These are phyloP conservation scores for Mormyrus hasselquistii DNA, from an alignment of 2,797 vertebrate genomes.

Conservation along the genomic window DNA sequence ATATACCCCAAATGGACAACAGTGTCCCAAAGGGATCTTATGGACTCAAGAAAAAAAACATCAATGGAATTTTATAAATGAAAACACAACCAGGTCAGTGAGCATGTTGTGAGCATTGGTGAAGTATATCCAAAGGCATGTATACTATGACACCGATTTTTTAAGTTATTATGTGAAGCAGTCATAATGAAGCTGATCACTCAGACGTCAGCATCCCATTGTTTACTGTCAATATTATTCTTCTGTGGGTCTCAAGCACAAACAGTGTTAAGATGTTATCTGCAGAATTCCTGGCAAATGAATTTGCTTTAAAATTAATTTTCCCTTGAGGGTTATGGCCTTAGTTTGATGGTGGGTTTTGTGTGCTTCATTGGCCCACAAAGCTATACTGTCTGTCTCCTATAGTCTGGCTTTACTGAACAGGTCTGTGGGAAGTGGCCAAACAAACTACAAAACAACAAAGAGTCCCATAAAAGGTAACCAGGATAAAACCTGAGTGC, in stretches of 20 bases:
- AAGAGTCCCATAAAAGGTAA: background rate
- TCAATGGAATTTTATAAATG: background rate
- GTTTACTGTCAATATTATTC: background rate
- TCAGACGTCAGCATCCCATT: background rate
- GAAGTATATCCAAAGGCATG: background rate
- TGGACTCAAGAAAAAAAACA: background rate
- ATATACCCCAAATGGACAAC: background rate
- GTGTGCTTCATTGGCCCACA: background rate
- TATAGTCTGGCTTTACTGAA: background rate
- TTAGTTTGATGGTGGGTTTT: background rate
- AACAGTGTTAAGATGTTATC: background rate
- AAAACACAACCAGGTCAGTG: background rate
- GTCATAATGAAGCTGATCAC: background rate
- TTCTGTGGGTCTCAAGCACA: background rate
- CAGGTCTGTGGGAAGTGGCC: background rate
- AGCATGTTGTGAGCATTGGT: background rate
- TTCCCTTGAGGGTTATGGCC: background rate
- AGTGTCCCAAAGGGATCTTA: background rate
- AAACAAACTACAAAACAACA: background rate
- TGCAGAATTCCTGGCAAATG: background rate
- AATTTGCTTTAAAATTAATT: background rate
- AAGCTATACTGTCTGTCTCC: background rate
- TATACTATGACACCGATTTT: background rate
- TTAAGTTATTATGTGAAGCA: background rate
- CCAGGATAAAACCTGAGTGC: background rate